These are phyloP conservation scores for Metalampra italica DNA, from an alignment of 2,888 invertebrate species.

Conservation along the genomic window DNA sequence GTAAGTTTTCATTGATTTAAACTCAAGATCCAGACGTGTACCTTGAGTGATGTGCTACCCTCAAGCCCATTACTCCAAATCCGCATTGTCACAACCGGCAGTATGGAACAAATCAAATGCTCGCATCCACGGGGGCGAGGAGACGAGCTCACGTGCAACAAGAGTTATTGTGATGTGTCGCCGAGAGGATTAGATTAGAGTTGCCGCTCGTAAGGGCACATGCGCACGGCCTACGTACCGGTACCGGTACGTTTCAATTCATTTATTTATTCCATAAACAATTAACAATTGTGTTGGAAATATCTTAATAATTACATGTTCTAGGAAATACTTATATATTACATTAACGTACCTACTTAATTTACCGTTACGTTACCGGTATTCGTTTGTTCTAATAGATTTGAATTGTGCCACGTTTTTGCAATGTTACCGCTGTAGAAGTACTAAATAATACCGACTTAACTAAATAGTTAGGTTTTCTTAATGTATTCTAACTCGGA, in stretches of 20 bases:
- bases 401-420: too few relatives aligned
- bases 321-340: too few relatives aligned
- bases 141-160: neutral
- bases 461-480: too few relatives aligned
- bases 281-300: too few relatives aligned
- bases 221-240: neutral
- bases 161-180: constrained; percentile 2
- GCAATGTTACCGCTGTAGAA: too few relatives aligned
- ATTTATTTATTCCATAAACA: too few relatives aligned
- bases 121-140: neutral
- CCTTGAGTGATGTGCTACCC: neutral
- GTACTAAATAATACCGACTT: too few relatives aligned
- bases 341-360: too few relatives aligned
- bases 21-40: too few relatives aligned
- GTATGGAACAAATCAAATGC: neutral
- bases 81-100: neutral
- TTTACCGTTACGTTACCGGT: neutral
- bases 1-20: too few relatives aligned
- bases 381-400: neutral
- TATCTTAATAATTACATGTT: too few relatives aligned
- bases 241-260: neutral
- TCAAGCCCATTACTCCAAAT: constrained; percentile 1
- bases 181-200: neutral
- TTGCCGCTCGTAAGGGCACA: neutral
- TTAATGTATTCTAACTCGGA: too few relatives aligned